Evolutionary conservation across 2,797 vertebrate species (phyloP).

Genomic region (Florisuga fusca): DNA sequence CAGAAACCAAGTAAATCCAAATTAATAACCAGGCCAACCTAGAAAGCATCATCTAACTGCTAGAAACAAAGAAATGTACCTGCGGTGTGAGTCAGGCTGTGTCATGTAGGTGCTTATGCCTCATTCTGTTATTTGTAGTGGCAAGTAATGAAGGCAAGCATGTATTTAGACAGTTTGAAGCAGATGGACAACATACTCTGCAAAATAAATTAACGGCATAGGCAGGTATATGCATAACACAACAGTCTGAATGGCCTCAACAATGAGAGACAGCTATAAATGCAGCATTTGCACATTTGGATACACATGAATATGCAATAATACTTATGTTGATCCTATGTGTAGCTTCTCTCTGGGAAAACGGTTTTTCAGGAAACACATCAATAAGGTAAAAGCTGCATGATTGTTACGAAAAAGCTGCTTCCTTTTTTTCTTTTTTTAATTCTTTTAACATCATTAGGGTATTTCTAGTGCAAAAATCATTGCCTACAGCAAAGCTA

Average conservation of each 20-base stretch:
- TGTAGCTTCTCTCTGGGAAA: neutral
- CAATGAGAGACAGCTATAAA: neutral
- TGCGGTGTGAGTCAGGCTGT: neutral
- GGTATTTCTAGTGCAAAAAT: neutral
- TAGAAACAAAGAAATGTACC: neutral
- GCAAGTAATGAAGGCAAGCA: slow-evolving; percentile 1
- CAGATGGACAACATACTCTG: neutral
- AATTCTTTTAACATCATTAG: neutral
- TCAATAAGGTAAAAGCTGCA: neutral
- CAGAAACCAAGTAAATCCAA: neutral
- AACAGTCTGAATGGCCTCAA: neutral
- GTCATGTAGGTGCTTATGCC: neutral
- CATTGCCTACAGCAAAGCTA: neutral
- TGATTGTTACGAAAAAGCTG: neutral
- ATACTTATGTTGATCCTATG: neutral
- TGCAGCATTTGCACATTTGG: neutral
- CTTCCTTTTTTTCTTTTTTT: fast-evolving
- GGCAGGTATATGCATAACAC: neutral
- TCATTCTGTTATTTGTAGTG: slow-evolving; percentile 26
- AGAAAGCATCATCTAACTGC: neutral
- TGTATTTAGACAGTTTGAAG: neutral
- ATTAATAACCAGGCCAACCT: neutral
- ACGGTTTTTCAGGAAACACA: neutral
- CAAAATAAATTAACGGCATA: slow-evolving; percentile 17
- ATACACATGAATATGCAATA: neutral